Evolutionary conservation across 1,140 invertebrate species (phyloP).

Genomic region (Pogonomyrmex californicus): DNA sequence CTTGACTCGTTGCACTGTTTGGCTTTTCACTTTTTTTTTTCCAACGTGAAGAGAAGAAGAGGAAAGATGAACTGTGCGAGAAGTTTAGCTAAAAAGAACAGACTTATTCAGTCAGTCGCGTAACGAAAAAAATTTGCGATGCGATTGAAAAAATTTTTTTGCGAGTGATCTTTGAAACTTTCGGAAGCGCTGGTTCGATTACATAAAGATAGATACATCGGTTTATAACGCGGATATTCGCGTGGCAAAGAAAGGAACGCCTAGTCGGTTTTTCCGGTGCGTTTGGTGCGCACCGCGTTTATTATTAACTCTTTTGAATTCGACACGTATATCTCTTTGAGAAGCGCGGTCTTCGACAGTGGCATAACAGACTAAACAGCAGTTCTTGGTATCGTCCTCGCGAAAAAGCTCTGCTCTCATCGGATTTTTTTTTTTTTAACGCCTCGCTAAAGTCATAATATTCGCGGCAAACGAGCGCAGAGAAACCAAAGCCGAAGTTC

Average conservation of each 20-base stretch:
- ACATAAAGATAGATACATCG: not conserved
- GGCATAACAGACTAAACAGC: slow-evolving; percentile 80
- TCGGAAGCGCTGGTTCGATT: not conserved
- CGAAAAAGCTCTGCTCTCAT: slow-evolving; percentile 62
- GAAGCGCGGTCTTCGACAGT: slow-evolving; percentile 63
- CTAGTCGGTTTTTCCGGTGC: slow-evolving; percentile 52
- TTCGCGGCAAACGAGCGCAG: slow-evolving; percentile 3
- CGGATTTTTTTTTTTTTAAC: slow-evolving; percentile 60
- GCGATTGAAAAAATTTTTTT: not conserved
- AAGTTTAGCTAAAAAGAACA: too few species aligned
- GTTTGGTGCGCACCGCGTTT: slow-evolving; percentile 69
- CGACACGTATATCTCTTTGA: slow-evolving; percentile 80
- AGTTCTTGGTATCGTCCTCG: slow-evolving; percentile 77
- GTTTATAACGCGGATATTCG: not conserved
- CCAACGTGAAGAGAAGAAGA: too few species aligned
- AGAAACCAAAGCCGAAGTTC: slow-evolving; percentile 11
- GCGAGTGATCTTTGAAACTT: not conserved
- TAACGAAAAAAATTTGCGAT: not conserved
- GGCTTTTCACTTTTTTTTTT: too few species aligned
- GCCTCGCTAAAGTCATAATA: slow-evolving; percentile 67
- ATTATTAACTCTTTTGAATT: slow-evolving; percentile 83
- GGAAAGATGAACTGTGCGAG: too few species aligned
- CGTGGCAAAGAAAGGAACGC: not conserved
- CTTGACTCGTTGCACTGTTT: too few species aligned
- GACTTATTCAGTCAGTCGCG: too few species aligned